These are phyloP conservation scores for Tetramorium parvispinum DNA, from an alignment of 1,140 invertebrate species.

Conservation along the genomic window DNA sequence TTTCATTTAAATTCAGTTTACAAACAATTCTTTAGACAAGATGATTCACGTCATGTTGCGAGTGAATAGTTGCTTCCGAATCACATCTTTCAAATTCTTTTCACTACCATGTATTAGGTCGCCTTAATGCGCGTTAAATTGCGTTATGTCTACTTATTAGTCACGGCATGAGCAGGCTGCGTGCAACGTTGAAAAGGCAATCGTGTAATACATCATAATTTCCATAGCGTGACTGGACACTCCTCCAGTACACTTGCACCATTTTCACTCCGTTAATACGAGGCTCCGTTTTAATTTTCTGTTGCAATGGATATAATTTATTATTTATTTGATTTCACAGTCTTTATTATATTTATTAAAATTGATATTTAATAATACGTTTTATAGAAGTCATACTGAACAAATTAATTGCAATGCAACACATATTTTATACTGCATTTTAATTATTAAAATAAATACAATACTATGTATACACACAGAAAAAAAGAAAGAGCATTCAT, in stretches of 20 bases:
- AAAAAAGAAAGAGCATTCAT: too few relatives aligned
- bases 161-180: slow-evolving; percentile 74
- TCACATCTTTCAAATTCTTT: slow-evolving; percentile 47
- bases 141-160: slow-evolving; percentile 77
- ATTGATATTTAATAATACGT: neutral
- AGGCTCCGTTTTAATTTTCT: slow-evolving; percentile 6
- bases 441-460: neutral
- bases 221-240: slow-evolving; percentile 79
- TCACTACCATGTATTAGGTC: neutral
- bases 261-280: slow-evolving; percentile 61
- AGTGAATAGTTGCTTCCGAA: slow-evolving; percentile 30
- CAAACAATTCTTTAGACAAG: neutral
- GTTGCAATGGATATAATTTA: neutral
- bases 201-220: slow-evolving; percentile 82
- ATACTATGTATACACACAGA: too few relatives aligned
- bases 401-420: neutral
- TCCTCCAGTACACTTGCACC: slow-evolving; percentile 70
- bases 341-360: neutral
- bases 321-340: neutral
- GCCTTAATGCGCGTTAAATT: slow-evolving; percentile 74
- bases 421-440: neutral
- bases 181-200: slow-evolving; percentile 78
- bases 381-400: neutral
- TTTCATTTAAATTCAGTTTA: neutral
- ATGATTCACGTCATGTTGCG: neutral